These are phyloP conservation scores for Harpegnathos saltator DNA, from an alignment of 1,140 invertebrate genomes.

Conservation along the genomic window DNA sequence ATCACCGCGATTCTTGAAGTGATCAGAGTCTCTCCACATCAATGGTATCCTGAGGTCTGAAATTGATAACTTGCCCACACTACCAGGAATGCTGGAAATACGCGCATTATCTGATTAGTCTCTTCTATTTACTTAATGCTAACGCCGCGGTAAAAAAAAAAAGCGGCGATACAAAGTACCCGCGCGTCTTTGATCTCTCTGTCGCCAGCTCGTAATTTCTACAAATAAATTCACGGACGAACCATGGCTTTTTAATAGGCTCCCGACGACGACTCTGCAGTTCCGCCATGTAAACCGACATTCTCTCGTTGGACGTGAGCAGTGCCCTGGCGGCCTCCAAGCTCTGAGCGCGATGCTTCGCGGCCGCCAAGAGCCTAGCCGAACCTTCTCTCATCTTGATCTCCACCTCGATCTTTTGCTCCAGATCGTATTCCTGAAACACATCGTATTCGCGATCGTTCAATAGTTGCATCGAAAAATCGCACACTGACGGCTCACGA, in stretches of 20 bases:
- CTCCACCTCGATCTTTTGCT: conserved; percentile 91
- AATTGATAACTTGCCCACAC: conserved; percentile 85
- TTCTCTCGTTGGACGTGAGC: conserved; percentile 89
- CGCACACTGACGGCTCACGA: neutral
- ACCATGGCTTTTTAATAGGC: conserved; percentile 72
- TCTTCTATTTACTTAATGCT: too few relatives aligned
- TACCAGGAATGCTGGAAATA: conserved; percentile 71
- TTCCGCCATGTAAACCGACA: conserved; percentile 90
- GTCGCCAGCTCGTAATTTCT: neutral
- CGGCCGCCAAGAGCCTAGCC: conserved; percentile 89
- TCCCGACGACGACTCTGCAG: conserved; percentile 88
- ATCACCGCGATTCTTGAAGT: conserved; percentile 92
- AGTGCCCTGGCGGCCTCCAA: conserved; percentile 90
- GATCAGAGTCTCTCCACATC: conserved; percentile 91
- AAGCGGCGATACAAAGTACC: too few relatives aligned
- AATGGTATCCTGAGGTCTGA: conserved; percentile 90
- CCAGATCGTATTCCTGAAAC: conserved; percentile 88
- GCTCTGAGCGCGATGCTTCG: conserved; percentile 88
- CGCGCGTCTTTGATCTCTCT: neutral
- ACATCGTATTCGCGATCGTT: conserved; percentile 43
- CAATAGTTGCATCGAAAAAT: neutral
- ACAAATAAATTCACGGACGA: conserved; percentile 14
- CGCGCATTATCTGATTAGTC: neutral
- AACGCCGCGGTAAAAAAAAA: too few relatives aligned
- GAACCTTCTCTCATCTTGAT: conserved; percentile 92